Conservation (phyloP, 2,113 vertebrate species). For the Apodemus speciosus region DNA sequence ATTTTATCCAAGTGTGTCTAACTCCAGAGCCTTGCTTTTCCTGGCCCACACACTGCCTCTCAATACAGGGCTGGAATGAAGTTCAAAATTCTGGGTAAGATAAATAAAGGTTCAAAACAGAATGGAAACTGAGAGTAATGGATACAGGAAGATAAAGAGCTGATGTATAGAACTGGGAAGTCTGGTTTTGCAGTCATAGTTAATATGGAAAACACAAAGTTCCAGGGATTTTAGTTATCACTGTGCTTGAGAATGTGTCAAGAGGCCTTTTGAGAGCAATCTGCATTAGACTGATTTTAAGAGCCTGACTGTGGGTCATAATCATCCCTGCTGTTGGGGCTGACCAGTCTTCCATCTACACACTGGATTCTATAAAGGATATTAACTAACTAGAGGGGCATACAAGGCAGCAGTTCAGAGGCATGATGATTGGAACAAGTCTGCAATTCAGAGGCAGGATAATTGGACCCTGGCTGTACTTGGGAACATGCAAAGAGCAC, state of each 20-base stretch:
- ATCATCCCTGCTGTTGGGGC: background rate
- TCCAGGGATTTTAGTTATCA: background rate
- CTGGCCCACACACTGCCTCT: background rate
- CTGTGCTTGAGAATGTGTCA: background rate
- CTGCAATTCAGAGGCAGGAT: background rate
- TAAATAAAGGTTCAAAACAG: slow-evolving; percentile 26
- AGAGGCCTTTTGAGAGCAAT: background rate
- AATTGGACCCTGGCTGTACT: background rate
- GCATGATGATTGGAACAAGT: background rate
- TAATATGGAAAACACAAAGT: background rate
- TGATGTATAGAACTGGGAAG: background rate
- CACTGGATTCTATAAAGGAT: background rate
- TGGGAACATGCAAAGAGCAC: background rate
- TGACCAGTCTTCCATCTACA: background rate
- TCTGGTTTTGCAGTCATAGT: background rate
- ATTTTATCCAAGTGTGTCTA: background rate
- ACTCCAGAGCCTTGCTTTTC: background rate
- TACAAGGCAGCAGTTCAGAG: background rate
- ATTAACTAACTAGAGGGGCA: background rate
- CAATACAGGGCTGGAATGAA: background rate
- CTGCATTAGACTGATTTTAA: background rate
- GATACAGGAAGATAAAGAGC: background rate
- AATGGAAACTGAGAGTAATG: background rate
- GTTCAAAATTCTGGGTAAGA: background rate
- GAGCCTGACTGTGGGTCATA: background rate